Evolutionary conservation across 1,140 invertebrate species (phyloP).

Genomic region (Gryllus bimaculatus): DNA sequence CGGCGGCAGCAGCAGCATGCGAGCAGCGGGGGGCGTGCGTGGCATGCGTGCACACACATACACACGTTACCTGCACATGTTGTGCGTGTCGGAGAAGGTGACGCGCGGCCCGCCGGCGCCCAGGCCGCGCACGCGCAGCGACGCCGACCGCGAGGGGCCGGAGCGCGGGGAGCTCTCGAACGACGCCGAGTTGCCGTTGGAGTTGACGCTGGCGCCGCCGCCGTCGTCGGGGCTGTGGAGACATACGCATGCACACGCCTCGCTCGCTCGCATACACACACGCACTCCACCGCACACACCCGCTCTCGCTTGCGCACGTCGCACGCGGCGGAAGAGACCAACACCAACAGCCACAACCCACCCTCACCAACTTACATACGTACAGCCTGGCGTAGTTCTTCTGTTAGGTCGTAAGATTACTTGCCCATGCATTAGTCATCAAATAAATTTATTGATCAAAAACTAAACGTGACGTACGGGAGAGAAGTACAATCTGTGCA

Average conservation of each 20-base stretch:
- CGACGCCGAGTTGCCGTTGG: slow-evolving; percentile 39
- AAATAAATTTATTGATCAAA: no score
- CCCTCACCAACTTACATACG: no score
- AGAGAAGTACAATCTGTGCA: no score
- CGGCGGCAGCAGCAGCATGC: no score
- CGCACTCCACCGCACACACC: background rate
- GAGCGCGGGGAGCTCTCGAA: slow-evolving; percentile 57
- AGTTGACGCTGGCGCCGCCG: slow-evolving; percentile 26
- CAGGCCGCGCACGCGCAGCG: slow-evolving; percentile 48
- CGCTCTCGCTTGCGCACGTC: no score
- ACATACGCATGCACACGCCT: background rate
- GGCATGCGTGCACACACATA: background rate
- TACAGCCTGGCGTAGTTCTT: no score
- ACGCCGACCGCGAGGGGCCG: slow-evolving; percentile 63
- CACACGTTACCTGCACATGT: slow-evolving; percentile 38
- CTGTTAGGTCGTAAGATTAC: no score
- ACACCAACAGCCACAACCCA: no score
- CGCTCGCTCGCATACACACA: background rate
- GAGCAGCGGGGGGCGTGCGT: no score
- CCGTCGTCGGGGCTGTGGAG: slow-evolving; percentile 26
- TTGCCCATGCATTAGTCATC: no score
- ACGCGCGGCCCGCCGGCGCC: slow-evolving; percentile 44
- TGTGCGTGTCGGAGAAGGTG: slow-evolving; percentile 50
- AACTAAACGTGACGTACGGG: no score
- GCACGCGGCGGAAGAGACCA: no score